Percentiles rank a stretch among this genome's conserved stretches.
Conservation (phyloP, 2,797 vertebrate genomes). For the Tokudaia tokunoshimensis region DNA sequence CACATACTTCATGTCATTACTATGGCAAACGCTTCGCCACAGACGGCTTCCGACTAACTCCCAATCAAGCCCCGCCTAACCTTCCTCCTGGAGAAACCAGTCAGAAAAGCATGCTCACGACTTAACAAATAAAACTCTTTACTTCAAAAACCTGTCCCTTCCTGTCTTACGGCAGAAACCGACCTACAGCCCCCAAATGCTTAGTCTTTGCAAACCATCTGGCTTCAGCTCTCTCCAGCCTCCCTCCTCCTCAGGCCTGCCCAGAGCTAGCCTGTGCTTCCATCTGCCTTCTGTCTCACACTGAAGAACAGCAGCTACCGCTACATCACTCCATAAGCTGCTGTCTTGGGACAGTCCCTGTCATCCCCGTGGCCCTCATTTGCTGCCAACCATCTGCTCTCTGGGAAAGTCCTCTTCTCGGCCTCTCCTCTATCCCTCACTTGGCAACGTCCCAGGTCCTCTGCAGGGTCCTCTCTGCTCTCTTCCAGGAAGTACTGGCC, state of each 20-base stretch:
- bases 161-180: slow-evolving; percentile 32
- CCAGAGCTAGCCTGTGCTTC: not conserved
- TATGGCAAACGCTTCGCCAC: not conserved
- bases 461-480: not conserved
- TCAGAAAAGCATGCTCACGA: not conserved
- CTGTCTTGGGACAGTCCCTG: not conserved
- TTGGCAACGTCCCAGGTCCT: not conserved
- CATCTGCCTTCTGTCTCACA: not conserved
- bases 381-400: not conserved
- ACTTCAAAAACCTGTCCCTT: not conserved
- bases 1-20: not conserved
- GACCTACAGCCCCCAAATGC: not conserved
- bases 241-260: not conserved
- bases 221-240: not conserved
- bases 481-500: slow-evolving; percentile 31
- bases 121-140: not conserved
- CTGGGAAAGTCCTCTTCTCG: not conserved
- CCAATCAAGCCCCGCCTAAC: not conserved
- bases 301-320: accelerated
- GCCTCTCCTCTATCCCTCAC: not conserved
- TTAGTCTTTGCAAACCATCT: not conserved
- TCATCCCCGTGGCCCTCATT: not conserved
- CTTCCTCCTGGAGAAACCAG: not conserved
- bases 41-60: not conserved
- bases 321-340: not conserved